Base-by-base conservation (phyloP, 2,888 invertebrate species). In the Apamea crenata region DNA sequence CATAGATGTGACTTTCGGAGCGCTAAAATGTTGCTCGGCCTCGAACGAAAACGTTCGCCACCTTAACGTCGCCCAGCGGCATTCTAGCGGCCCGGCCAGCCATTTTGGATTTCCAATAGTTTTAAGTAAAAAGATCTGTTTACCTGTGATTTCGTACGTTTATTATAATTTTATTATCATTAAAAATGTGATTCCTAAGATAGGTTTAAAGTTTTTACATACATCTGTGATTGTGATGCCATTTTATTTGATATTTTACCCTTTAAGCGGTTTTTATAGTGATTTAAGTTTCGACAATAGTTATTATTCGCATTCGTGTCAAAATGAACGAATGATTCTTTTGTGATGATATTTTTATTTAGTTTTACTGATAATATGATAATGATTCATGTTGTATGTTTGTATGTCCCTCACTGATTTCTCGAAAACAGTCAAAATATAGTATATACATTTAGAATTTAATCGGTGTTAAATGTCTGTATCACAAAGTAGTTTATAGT, bases 171-270 rank as follows among this genome's bases (percentile, higher is more conserved):
- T 89, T 85, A 86, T 86, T 93, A 94, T 94, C 92, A 93, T 93
- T 92, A 91, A 92, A 90, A 93, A 94, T 94, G 94, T 94, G 94
- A 95, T 95, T 94, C 93, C 93, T 95, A 94, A 81, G 81, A 82
- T 91, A 84, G 92, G 93, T 92, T 93, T 94, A 94, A 92, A 90
- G 94, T 94, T 95, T 95, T 93, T 93, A 91, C 88, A 92, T 91
- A 90, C 89, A 92, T 94, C 96, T 95, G 96, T 96, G 96, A 96
- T 96, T 94, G 84, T 91, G 93, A 95, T 95, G 95, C 95, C 96
- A 96, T 95, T 93, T 92, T 86, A 90, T 91, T 92, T 89, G 40
- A 84, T 90, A 90, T 90, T 92, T 92, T 91, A 92, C 92, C 92
- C 94, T 92, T 77, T 94, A 94, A 94, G 94, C 89, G 93, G 93